phyloP scores from a whole-genome alignment of 2,888 invertebrate species.

The Pandemis corylana region DNA sequence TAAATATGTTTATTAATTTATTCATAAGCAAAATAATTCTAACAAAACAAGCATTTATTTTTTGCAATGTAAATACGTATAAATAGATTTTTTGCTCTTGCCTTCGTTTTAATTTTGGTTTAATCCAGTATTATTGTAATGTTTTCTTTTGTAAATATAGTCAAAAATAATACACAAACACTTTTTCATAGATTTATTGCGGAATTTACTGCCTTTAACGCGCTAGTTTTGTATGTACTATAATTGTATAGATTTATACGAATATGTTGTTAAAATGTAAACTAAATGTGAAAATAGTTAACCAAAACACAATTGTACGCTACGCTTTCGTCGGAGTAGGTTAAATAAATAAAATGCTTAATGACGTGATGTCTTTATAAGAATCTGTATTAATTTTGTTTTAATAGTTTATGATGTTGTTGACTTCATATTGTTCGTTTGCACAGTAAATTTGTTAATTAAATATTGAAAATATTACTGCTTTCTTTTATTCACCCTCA shows the following conservation, averaged over 20 bases:
- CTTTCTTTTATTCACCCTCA: conserved; percentile 43
- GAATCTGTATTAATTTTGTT: conserved; percentile 77
- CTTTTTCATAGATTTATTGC: conserved; percentile 4
- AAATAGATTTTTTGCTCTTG: conserved; percentile 35
- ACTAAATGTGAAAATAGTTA: conserved; percentile 59
- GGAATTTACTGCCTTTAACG: conserved; percentile 8
- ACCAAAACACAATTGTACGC: conserved; percentile 63
- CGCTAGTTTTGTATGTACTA: conserved; percentile 4
- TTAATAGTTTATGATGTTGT: conserved; percentile 81
- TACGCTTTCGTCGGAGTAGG: conserved; percentile 36
- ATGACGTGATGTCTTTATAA: conserved; percentile 61
- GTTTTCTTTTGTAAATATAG: conserved; percentile 40
- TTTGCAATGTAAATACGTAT: conserved; percentile 39
- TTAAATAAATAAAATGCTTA: conserved; percentile 48
- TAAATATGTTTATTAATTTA: conserved; percentile 43
- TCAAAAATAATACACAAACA: conserved; percentile 36
- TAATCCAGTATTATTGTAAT: conserved; percentile 40
- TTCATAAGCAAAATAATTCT: conserved; percentile 46
- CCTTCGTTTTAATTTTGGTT: conserved; percentile 31
- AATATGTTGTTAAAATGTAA: conserved; percentile 33
- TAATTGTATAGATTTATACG: conserved; percentile 33
- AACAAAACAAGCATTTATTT: conserved; percentile 45
- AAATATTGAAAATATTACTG: conserved; percentile 58
- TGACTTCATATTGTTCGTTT: conserved; percentile 76
- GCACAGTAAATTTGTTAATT: conserved; percentile 78